Evolutionary conservation across 2,797 vertebrate species (phyloP), one percentile per base, ranked within the genome.

Genomic region (Hypotaenidia okinawae): DNA sequence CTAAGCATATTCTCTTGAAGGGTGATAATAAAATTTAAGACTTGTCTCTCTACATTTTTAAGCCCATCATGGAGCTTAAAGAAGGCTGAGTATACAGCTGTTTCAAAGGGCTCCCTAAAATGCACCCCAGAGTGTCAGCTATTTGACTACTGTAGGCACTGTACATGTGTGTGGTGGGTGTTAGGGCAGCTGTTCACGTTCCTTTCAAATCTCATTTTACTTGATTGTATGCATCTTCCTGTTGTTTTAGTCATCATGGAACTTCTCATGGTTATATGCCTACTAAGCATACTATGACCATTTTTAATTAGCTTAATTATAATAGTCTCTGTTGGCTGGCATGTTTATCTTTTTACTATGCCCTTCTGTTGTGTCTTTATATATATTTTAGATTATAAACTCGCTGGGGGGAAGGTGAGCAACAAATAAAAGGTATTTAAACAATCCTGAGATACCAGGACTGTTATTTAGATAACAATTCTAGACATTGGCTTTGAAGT

Each of bases 1-100:
- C 68, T 93, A 83, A 89, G 80, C 57, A 62, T 91, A 84, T 87
- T 86, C 86, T 80, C 76, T 63, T 77, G 39, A 39, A 93, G 93
- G 51, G 75, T 2, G 1, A 84, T 67, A 91, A 37, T 88, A 89
- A 89, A 93, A 88, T 79, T 43, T 94, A 90, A 84, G 84, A 54
- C 52, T 78, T 51, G 11, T 89, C 74, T 92, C 72, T 75, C n/a
- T 74, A 49, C 19, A 59, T 84, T 86, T 90, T 84, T 62, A 92
- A 94, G 84, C 89, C 2, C 6, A 73, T 95, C 37, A 10, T 9
- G 33, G 78, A 80, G 57, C 88, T 77, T 89, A 72, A 69, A 28
- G 43, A 57, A 7, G 28, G 64, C 39, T 74, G 52, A 74, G 33
- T 72, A 22, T 35, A 19, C 11, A 92, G 66, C 43, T 77, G 47